Base-by-base conservation (phyloP, 2,113 vertebrate genomes). In the Tachuris rubrigastra region DNA sequence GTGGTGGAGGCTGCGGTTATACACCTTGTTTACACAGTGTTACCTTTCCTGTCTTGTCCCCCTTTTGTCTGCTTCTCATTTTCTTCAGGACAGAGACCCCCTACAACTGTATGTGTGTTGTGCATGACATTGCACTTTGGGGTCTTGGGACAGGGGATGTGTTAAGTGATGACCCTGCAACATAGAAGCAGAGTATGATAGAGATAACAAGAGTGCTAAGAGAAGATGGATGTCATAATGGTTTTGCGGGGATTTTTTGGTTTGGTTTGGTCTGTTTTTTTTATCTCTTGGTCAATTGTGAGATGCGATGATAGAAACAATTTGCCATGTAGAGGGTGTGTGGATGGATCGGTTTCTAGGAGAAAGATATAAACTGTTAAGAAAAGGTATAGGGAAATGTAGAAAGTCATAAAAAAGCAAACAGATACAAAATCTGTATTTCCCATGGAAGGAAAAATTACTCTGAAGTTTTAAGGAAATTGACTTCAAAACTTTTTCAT, bases 151-250 rank as follows among this genome's bases (percentile, higher is more conserved):
- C 19, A 41, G 24, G 39, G 19, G 12, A 11, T 15, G 6, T 5
- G 25, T 75, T 55, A 63, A 67, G n/a, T 67, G 13, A 13, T 17
- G 21, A 12, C 8, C 33, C 52, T 78, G 30, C 11, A 27, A 6
- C 7, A 20, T 17, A 60, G 39, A 30, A 62, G 3, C 27, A 12
- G 37, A 27, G 8, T 31, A 37, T 1, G 1, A 37, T 1, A 55
- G 30, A 56, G 5, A 24, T 53, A 39, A 47, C 44, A 25, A 44
- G 10, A 6, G 9, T 44, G 24, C 21, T 49, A 30, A 41, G 46
- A 39, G 44, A 25, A 33, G n/a, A 65, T 8, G 33, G 22, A 20
- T 56, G 15, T 56, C 27, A 9, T 52, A 1, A 0, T 27, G 12
- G 21, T 49, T 49, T 60, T 47, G 16, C 50, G 59, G 10, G n/a